Evolutionary conservation across 2,888 invertebrate genomes (phyloP).

Genomic region (Stenodera caucasica): DNA sequence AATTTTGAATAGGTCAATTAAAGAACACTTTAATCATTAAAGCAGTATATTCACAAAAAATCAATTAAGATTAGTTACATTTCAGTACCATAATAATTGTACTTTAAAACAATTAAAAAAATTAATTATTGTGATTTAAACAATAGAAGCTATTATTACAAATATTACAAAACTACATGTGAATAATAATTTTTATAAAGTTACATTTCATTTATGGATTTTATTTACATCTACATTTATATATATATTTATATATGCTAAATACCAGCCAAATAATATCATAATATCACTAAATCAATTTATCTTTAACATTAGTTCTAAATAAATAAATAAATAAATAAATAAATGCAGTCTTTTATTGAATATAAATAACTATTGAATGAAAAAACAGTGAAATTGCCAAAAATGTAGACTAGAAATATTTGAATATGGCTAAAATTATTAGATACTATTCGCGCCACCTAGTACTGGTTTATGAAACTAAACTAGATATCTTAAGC

Average conservation of each 20-base stretch:
- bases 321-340: conserved; percentile 31
- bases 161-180: conserved; percentile 38
- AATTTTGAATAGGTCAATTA: too few relatives aligned
- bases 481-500: too few relatives aligned
- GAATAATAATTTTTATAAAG: conserved; percentile 25
- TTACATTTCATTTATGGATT: conserved; percentile 24
- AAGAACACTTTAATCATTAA: too few relatives aligned
- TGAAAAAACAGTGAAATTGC: conserved; percentile 21
- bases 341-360: conserved; percentile 31
- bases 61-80: too few relatives aligned
- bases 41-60: too few relatives aligned
- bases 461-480: too few relatives aligned
- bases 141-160: too few relatives aligned
- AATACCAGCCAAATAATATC: conserved; percentile 30
- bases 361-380: conserved; percentile 14
- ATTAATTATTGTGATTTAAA: too few relatives aligned
- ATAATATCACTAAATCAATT: conserved; percentile 36
- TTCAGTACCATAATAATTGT: too few relatives aligned
- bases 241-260: conserved; percentile 29
- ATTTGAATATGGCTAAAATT: conserved; percentile 16
- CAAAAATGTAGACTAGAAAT: conserved; percentile 20
- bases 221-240: conserved; percentile 33
- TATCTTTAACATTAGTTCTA: conserved; percentile 29
- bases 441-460: too few relatives aligned
- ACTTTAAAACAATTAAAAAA: too few relatives aligned